These are phyloP conservation scores for Allophyes oxyacanthae DNA, from an alignment of 2,888 invertebrate species.

Conservation along the genomic window DNA sequence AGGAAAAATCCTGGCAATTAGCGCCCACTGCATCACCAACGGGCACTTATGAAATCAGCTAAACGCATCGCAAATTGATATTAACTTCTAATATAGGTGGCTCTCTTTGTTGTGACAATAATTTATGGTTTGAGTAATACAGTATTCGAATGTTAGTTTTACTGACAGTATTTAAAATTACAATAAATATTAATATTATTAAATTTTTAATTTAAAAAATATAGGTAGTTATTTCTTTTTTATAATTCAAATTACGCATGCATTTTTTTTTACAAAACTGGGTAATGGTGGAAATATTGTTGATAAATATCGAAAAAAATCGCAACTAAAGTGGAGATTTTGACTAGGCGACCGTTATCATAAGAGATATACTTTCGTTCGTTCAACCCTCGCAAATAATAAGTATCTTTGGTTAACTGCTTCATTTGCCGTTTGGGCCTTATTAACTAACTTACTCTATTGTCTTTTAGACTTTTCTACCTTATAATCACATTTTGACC, in stretches of 20 bases:
- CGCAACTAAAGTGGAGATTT: constrained; percentile 10
- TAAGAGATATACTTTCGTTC: constrained; percentile 84
- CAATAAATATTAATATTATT: no score
- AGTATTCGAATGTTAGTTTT: no score
- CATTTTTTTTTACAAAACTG: no score
- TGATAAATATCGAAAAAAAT: not conserved
- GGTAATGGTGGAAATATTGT: no score
- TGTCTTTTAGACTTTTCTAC: constrained; percentile 47
- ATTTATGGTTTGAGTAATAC: not conserved
- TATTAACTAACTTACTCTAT: constrained; percentile 35
- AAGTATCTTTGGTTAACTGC: constrained; percentile 54
- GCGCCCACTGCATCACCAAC: constrained; percentile 17
- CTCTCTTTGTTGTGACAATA: not conserved
- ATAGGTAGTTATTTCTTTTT: no score
- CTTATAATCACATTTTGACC: not conserved
- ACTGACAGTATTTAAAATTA: no score
- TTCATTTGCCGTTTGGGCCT: constrained; percentile 31
- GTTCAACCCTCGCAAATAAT: constrained; percentile 83
- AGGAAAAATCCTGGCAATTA: constrained; percentile 45
- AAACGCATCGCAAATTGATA: constrained; percentile 25
- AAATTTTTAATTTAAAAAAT: no score
- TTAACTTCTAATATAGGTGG: constrained; percentile 8
- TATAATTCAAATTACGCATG: no score
- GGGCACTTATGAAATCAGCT: constrained; percentile 18
- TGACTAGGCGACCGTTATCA: constrained; percentile 50